Base-by-base conservation (phyloP, 2,113 vertebrate genomes). In the Scatophagus argus region DNA sequence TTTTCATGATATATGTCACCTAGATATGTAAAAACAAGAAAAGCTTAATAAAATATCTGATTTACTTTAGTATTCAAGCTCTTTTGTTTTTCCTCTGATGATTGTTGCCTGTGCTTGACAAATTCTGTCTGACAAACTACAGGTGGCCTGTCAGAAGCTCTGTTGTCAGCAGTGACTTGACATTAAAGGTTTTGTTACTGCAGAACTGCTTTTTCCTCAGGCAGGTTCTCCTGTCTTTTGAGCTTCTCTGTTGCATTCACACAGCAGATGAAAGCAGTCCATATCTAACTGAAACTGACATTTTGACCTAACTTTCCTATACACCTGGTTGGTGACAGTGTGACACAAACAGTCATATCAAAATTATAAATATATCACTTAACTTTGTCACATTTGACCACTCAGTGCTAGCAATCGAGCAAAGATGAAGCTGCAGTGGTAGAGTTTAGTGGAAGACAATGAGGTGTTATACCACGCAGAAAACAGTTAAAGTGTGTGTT, bases 331-430 rank as follows among this genome's bases (percentile, higher is more conserved):
- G 51, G 25, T 51, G 63, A 77, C 9, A 51, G n/a, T 13, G 16
- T 25, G 34, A 60, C 51, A 56, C 12, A 21, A 39, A 58, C 25
- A 44, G 46, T 68, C 55, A 39, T 27, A 64, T 31, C 27, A 56
- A 29, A 60, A 41, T 5, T 13, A 52, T 39, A 63, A 41, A 8
- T 23, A 41, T 47, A 39, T 68, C 34, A 58, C 31, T 63, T 44
- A 56, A 72, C 16, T 10, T 47, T 52, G 63, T 47, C 72, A 60
- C 62, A 23, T 68, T 47, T 64, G 3, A 55, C 73, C 76, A 83
- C 44, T 68, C 60, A 41, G 52, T 21, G 64, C 1, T 55, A 8
- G 5, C 19, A 21, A 39, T 36, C 44, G 21, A 71, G 32, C 54
- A 58, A 38, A 63, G 8, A n/a, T n/a, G 21, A 47, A 23, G 31